Conservation (phyloP, 2,888 invertebrate genomes). For the Brachynemurus nebulosus region DNA sequence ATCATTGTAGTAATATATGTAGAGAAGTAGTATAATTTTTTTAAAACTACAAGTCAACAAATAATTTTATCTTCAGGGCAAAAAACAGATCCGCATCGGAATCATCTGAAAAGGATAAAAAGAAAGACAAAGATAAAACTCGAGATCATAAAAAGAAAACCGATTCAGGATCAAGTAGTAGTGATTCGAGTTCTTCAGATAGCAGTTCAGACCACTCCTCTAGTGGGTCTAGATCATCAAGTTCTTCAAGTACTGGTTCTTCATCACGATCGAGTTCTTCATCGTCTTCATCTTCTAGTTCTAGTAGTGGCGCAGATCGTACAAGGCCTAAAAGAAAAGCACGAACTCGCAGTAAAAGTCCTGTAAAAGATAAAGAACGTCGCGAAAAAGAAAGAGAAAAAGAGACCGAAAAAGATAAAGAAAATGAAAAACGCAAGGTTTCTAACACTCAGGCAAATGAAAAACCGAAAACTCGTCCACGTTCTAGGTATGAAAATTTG, state of each 20-base stretch:
- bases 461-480: slow-evolving; percentile 30
- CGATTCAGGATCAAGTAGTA: slow-evolving; percentile 64
- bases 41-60: too few species aligned
- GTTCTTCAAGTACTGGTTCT: slow-evolving; percentile 54
- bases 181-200: slow-evolving; percentile 69
- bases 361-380: slow-evolving; percentile 27
- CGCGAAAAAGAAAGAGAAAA: slow-evolving; percentile 32
- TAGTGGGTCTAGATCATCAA: slow-evolving; percentile 65
- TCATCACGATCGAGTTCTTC: slow-evolving; percentile 36
- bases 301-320: slow-evolving; percentile 49
- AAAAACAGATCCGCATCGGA: slow-evolving; percentile 59
- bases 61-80: too few species aligned
- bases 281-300: slow-evolving; percentile 48
- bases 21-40: too few species aligned
- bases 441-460: slow-evolving; percentile 21
- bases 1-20: too few species aligned
- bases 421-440: slow-evolving; percentile 24
- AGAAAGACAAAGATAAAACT: slow-evolving; percentile 45
- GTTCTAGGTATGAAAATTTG: slow-evolving; percentile 27
- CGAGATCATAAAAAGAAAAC: slow-evolving; percentile 50
- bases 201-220: slow-evolving; percentile 53
- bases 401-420: slow-evolving; percentile 30
- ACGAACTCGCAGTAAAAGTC: slow-evolving; percentile 28
- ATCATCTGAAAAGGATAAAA: slow-evolving; percentile 56
- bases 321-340: slow-evolving; percentile 43